Evolutionary conservation across 2,888 invertebrate genomes (phyloP).

Genomic region (Blastobasis lacticolella): DNA sequence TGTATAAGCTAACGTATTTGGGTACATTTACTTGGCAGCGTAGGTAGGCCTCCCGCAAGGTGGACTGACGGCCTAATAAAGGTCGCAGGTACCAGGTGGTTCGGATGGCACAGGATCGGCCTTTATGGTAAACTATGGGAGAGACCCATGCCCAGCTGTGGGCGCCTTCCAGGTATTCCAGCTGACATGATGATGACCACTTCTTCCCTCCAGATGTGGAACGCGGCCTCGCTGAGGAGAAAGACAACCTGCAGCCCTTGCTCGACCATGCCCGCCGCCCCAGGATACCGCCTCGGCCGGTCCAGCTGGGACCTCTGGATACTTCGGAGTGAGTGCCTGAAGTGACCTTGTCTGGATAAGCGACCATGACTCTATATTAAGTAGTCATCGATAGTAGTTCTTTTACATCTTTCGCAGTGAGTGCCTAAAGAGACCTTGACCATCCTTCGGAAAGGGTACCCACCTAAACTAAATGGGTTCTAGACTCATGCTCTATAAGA

Average conservation of each 20-base stretch:
- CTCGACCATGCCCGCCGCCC: conserved; percentile 15
- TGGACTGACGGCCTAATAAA: no score
- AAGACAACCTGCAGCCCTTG: conserved; percentile 27
- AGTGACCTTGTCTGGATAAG: conserved; percentile 14
- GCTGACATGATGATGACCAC: neutral
- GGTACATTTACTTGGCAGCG: no score
- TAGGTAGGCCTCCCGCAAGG: no score
- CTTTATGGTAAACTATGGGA: neutral
- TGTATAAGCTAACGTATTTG: no score
- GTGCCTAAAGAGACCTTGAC: neutral
- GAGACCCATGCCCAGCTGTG: neutral
- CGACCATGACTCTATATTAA: conserved; percentile 17
- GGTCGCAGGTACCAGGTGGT: no score
- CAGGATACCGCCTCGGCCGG: conserved; percentile 14
- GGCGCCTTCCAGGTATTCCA: neutral
- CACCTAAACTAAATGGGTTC: neutral
- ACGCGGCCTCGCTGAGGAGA: conserved; percentile 26
- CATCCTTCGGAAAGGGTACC: no score
- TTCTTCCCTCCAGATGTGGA: conserved; percentile 30
- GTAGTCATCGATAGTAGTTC: neutral
- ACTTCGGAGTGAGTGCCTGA: no score
- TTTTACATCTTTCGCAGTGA: neutral
- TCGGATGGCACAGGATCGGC: no score
- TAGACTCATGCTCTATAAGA: neutral
- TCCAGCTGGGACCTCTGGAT: no score